phyloP scores from a whole-genome alignment of 2,797 vertebrate species.

The Mus minutoides region DNA sequence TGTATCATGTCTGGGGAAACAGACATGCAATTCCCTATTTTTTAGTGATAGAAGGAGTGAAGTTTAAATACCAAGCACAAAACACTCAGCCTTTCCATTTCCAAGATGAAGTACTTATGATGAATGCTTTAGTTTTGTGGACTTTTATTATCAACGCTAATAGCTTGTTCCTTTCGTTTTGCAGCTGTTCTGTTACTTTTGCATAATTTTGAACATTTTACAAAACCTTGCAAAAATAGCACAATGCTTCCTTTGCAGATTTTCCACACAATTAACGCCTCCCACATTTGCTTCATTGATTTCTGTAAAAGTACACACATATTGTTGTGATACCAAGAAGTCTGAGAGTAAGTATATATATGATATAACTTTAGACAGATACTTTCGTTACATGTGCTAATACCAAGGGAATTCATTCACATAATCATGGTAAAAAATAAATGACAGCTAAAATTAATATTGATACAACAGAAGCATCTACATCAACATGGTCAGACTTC shows the following conservation, averaged over 20 bases:
- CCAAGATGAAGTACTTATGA: constrained; percentile 51
- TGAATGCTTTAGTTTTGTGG: neutral
- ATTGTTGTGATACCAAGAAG: neutral
- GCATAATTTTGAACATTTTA: neutral
- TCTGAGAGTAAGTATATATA: neutral
- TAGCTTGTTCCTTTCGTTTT: neutral
- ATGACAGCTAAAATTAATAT: neutral
- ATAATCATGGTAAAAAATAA: neutral
- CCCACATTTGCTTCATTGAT: neutral
- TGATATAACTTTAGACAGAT: neutral
- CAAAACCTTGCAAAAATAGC: neutral
- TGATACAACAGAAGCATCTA: neutral
- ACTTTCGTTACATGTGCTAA: neutral
- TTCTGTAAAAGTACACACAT: neutral
- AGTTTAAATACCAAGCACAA: constrained; percentile 50
- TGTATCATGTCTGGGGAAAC: neutral
- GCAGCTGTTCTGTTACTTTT: constrained; percentile 7
- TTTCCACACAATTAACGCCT: neutral
- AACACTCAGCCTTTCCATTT: neutral
- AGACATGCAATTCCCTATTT: neutral
- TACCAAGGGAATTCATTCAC: neutral
- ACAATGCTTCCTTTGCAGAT: neutral
- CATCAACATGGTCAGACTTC: neutral
- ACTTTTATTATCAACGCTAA: neutral
- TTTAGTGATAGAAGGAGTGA: neutral